phyloP scores from a whole-genome alignment of 2,888 invertebrate species.

The Clepsis dumicolana region DNA sequence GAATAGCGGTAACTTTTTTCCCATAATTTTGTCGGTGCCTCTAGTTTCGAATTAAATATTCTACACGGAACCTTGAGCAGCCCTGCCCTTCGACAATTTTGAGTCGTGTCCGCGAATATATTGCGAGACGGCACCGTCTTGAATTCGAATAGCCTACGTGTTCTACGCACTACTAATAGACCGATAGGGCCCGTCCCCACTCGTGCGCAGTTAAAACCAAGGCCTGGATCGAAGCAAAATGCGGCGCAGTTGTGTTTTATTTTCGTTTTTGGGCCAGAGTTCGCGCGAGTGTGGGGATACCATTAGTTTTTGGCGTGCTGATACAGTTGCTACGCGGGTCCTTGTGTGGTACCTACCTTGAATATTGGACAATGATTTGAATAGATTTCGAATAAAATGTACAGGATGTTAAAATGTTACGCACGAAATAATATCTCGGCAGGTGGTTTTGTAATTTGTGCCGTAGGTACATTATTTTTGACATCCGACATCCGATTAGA shows the following conservation, averaged over 20 bases:
- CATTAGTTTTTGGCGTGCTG: neutral
- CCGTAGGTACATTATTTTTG: too few species aligned
- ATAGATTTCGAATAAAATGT: neutral
- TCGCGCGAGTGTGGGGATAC: neutral
- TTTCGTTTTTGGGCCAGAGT: neutral
- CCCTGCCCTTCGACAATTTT: conserved; percentile 25
- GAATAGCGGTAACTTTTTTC: neutral
- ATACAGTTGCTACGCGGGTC: neutral
- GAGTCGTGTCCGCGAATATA: conserved; percentile 13
- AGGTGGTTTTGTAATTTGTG: too few species aligned
- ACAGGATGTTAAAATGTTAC: neutral
- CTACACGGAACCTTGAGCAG: conserved; percentile 2
- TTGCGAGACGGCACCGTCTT: conserved; percentile 15
- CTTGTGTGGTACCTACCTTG: neutral
- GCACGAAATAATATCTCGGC: neutral
- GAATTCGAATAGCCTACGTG: conserved; percentile 31
- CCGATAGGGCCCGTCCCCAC: neutral
- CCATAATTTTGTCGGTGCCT: neutral
- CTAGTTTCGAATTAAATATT: neutral
- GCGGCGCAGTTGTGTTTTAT: neutral
- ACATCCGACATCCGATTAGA: too few species aligned
- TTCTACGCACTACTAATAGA: conserved; percentile 12
- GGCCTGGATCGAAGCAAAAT: neutral
- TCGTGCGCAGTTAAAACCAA: neutral
- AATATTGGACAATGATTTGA: conserved; percentile 3